Evolutionary conservation across 2,113 vertebrate species (phyloP), one percentile per base, ranked within the genome.

Genomic region (Mionectes macconnelli): DNA sequence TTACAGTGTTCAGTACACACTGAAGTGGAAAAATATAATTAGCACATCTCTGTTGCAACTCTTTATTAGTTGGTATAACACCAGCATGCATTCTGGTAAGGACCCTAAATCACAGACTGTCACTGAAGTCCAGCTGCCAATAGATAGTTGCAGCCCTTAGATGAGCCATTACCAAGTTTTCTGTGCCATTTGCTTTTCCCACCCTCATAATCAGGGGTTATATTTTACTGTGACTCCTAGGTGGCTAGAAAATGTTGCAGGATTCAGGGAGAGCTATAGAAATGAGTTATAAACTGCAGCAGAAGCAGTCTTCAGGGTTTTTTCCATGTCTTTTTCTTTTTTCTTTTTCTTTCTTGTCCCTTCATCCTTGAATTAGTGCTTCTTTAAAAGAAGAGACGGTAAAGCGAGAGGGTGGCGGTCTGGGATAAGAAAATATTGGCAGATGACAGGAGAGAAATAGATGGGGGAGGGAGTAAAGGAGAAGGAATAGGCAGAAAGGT

Each of bases 1-100:
- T 97, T 97, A 89, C 84, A 72, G 76, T 93, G 86, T 95, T 97
- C 89, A 82, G 93, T 97, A 91, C 82, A 97, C 79, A 91, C 59
- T 96, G 93, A 93, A 97, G 96, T 94, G 93, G 96, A 93, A 97
- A 97, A 97, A 97, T 96, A 74, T 96, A 97, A 98, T 97, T 97
- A 98, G 82, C 77, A 68, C 87, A 91, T 97, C 93, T 84, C 92
- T 95, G 68, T 68, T 88, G 25, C 83, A 94, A 93, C 56, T 96
- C 94, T 92, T 95, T 94, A 91, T 95, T 95, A 95, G 88, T 94
- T 94, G 76, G 67, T 95, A n/a, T 90, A 96, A 94, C 92, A 94
- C n/a, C 76, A 76, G 72, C 9, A 14, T 92, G 93, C 27, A 33
- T 93, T 75, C 67, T 91, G 55, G 35, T 81, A 92, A 92, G 88